Base-by-base conservation (phyloP, 2,797 vertebrate genomes). In the Martes flavigula region DNA sequence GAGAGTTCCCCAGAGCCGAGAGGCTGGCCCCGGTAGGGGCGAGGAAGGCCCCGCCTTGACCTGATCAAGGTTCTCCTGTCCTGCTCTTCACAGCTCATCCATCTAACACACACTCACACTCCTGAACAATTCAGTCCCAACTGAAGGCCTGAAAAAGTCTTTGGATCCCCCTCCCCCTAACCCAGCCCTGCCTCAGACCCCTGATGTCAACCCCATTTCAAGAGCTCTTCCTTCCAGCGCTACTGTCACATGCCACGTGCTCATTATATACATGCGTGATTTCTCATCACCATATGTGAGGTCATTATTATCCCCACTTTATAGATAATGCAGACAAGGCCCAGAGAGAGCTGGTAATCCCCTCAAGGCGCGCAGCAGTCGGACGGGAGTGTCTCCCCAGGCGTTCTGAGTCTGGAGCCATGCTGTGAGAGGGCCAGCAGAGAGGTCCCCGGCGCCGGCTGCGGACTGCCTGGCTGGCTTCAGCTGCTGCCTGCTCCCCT, bases 321-420 rank as follows among this genome's bases (percentile, higher is more conserved):
- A 30, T 15, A 56, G 78, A 21, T 7, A 13, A 58, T 66, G 27
- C 32, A 84, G 83, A 56, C 82, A 56, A 87, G 91, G 60, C 92
- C 91, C 62, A 77, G 43, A 12, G 54, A 91, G 38, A 87, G 27
- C 40, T 25, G 40, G 35, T 30, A 6, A 38, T 73, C 91, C 75
- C 72, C 35, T 78, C 14, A 10, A 14, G n/a, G 43, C 27, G 14
- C 54, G 38, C 2, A 38, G 60, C 82, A 60, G 46, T 46, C 20
- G 0, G 30, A 30, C 51, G 10, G 10, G 68, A 40, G 35, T 13
- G 23, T 7, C 58, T 7, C 0, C 10, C 70, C 86, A 2, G 0
- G 5, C 9, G 46, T 46, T 23, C 5, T 12, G 1, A 38, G 66
- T 20, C 40, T 17, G 30, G 46, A 81, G 38, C 9, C 0, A 0